Evolutionary conservation across 53 echinoderm and acorn worm species (phyloP), one percentile per base, ranked within the genome.

Genomic region (Holothuria scabra): DNA sequence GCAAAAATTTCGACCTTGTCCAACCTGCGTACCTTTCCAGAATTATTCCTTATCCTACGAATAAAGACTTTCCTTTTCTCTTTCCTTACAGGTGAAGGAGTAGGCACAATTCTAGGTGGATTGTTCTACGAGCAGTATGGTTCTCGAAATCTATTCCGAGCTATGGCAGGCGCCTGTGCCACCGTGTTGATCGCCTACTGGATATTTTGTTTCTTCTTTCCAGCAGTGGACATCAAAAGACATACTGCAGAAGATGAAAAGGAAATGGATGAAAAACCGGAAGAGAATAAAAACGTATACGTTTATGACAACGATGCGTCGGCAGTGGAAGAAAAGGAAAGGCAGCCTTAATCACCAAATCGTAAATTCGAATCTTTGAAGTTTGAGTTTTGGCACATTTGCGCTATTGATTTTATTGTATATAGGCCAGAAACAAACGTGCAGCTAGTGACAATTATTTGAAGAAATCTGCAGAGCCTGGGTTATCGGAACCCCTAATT

Each of bases 31-130:
- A 41, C 10, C 41, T 0, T 10, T 8, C 2, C 41, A 41, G 41
- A 41, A 41, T 8, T 41, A 41, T 41, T 41, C 41, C 41, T 41
- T 5, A 6, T 10, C 2, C n/a, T n/a, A n/a, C 0, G 41, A 41
- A 41, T 41, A 41, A 41, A 10, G n/a, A n/a, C n/a, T n/a, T 19
- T 58, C 21, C 59, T 58, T 61, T 16, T 24, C 26, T 24, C 61
- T 16, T 61, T 12, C 20, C 26, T 64, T 26, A 32, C 86, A 93
- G 93, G 93, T 52, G 83, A 90, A 74, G 93, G 90, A 8, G 66
- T 87, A 2, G 93, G 93, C n/a, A 89, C 89, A 11, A 64, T 93
- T 5, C 32, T 93, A 31, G 93, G 93, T 26, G 93, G 93, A 12
- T 20, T 93, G 18, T 63, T 87, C 10, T 93, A 93, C 70, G 81